phyloP scores from a whole-genome alignment of 2,888 invertebrate genomes.

The Netelia virgata region DNA sequence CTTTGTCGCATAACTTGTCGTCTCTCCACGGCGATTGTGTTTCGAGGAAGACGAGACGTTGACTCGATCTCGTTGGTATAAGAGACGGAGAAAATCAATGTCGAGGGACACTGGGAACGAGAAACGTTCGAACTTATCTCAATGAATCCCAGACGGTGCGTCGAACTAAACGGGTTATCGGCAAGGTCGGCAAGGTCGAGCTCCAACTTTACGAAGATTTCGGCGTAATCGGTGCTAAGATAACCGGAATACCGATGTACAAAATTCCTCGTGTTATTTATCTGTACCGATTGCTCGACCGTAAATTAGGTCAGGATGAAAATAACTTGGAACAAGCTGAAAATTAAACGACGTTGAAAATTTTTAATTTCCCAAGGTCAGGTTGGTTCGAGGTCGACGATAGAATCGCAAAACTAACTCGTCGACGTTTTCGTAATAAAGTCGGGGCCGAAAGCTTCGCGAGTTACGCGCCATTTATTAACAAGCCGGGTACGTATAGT shows the following conservation, averaged over 20 bases:
- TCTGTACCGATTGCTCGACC: background rate
- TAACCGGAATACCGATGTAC: constrained; percentile 34
- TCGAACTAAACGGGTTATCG: constrained; percentile 46
- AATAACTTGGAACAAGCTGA: background rate
- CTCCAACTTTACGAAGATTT: constrained; percentile 38
- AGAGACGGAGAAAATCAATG: constrained; percentile 52
- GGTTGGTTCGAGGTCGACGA: background rate
- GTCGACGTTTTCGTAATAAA: too few relatives aligned
- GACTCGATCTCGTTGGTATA: constrained; percentile 44
- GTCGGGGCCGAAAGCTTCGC: background rate
- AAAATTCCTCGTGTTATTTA: background rate
- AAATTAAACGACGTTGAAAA: background rate
- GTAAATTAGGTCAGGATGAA: background rate
- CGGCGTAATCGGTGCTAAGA: constrained; percentile 29
- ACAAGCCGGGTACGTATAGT: background rate
- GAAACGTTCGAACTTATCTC: constrained; percentile 35
- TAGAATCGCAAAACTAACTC: too few relatives aligned
- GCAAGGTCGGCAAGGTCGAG: constrained; percentile 55
- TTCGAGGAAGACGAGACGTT: constrained; percentile 52
- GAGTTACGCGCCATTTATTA: background rate
- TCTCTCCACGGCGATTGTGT: constrained; percentile 1
- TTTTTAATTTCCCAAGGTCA: background rate
- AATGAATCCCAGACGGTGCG: constrained; percentile 41
- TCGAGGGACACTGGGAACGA: constrained; percentile 36
- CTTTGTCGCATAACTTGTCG: constrained; percentile 24